These are phyloP conservation scores for Acanthisitta chloris DNA, from an alignment of 2,113 vertebrate genomes.

Conservation along the genomic window DNA sequence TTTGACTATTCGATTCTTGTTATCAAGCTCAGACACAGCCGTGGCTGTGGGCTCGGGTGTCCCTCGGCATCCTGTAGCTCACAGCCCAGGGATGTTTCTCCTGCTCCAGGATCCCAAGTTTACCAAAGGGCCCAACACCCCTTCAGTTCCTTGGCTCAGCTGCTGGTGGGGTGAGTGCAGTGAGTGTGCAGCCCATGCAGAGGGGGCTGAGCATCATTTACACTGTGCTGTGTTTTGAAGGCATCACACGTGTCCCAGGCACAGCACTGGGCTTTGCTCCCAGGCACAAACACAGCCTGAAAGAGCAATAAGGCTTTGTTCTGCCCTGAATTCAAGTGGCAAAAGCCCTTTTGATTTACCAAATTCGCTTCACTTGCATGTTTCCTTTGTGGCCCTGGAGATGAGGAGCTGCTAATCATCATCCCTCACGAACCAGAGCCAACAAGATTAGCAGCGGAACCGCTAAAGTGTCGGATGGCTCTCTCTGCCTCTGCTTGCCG, in stretches of 20 bases:
- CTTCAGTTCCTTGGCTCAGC: neutral
- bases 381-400: neutral
- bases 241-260: neutral
- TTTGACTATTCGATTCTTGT: too few relatives aligned
- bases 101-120: neutral
- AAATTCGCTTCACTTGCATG: neutral
- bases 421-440: neutral
- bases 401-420: neutral
- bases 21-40: accelerated
- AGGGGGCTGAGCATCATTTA: neutral
- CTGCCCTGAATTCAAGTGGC: neutral
- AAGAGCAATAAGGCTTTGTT: neutral
- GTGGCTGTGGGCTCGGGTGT: neutral
- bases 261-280: neutral
- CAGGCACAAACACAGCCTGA: neutral
- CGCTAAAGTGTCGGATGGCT: neutral
- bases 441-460: neutral
- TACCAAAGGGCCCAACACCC: neutral
- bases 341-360: neutral
- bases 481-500: neutral
- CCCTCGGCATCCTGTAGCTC: accelerated
- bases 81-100: accelerated
- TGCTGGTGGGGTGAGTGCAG: accelerated
- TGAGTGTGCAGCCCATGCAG: neutral
- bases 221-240: neutral